phyloP scores from a whole-genome alignment of 2,888 invertebrate species.

The Encarsia formosa region DNA sequence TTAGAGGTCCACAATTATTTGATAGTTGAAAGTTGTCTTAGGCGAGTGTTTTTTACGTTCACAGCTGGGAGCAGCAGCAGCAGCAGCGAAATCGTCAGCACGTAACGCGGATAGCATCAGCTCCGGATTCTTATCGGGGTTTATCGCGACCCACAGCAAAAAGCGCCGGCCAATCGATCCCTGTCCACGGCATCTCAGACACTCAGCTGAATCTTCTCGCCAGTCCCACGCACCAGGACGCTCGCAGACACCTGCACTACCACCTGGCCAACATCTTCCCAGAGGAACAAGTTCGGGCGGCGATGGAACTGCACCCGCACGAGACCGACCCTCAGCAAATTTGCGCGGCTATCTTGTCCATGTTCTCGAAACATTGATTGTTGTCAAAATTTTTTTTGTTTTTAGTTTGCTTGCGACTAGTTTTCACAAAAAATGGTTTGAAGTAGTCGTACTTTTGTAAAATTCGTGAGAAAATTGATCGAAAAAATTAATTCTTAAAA shows the following conservation, averaged over 20 bases:
- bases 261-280: conserved; percentile 90
- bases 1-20: too few species aligned
- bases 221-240: conserved; percentile 54
- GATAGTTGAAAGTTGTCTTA: too few species aligned
- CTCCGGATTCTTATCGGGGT: conserved; percentile 62
- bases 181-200: conserved; percentile 57
- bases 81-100: conserved; percentile 52
- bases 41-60: too few species aligned
- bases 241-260: conserved; percentile 74
- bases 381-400: too few species aligned
- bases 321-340: conserved; percentile 87
- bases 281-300: conserved; percentile 81
- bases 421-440: too few species aligned
- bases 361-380: conserved; percentile 62
- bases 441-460: too few species aligned
- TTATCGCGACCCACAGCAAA: conserved; percentile 50
- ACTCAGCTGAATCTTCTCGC: conserved; percentile 60
- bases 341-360: conserved; percentile 78
- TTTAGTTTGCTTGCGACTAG: too few species aligned
- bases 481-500: too few species aligned
- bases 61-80: conserved; percentile 49
- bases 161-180: conserved; percentile 41
- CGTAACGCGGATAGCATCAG: conserved; percentile 71
- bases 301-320: conserved; percentile 83
- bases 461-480: too few species aligned